Base-by-base conservation (phyloP, 37 sponge, comb jelly and placozoan genomes). In the Trichoplax adhaerens region DNA sequence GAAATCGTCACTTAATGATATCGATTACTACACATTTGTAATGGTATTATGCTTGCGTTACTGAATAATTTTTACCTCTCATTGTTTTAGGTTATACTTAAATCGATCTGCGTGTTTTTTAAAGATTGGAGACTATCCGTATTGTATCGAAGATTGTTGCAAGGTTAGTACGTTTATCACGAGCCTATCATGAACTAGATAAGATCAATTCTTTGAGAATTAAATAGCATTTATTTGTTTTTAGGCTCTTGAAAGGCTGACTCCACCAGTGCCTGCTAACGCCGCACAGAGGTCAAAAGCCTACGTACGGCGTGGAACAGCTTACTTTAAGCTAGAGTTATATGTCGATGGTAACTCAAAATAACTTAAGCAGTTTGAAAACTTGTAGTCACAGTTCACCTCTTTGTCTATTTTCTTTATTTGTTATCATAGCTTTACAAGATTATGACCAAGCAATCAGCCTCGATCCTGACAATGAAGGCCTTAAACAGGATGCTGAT, bases 181-280 rank as follows among this genome's bases (percentile, higher is more conserved):
- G 62, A 1, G 63, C 58, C 48, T 73, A 10, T 4, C 53, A 53
- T 2, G 63, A 7, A 58, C 62, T 64, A 10, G 4, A 10, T 50
- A 58, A 73, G 1, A 64, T 64, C 47, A 55, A 10, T 47, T 64
- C 74, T 46, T 73, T 73, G 49, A 64, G 63, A 46, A 55, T 55
- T 47, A 50, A 55, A 3, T 54, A 1, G 1, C 51, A 52, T 2
- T 59, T n/a, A 58, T 7, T 10, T 53, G 49, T 55, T n/a, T 7
- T 53, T 68, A 74, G 61, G 95, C 95, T 3, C 76, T 94, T 55
- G 89, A 86, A 64, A 66, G 88, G 48, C 83, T 80, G 51, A 86
- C 81, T 48, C 95, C 95, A 0, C 84, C 86, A 46, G 90, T 94
- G 10, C 87, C 87, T 0, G 72, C 82, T 0, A 94, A 94, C 73